These are phyloP conservation scores for Lithophane ornitopus DNA, from an alignment of 2,888 invertebrate genomes.

Conservation along the genomic window DNA sequence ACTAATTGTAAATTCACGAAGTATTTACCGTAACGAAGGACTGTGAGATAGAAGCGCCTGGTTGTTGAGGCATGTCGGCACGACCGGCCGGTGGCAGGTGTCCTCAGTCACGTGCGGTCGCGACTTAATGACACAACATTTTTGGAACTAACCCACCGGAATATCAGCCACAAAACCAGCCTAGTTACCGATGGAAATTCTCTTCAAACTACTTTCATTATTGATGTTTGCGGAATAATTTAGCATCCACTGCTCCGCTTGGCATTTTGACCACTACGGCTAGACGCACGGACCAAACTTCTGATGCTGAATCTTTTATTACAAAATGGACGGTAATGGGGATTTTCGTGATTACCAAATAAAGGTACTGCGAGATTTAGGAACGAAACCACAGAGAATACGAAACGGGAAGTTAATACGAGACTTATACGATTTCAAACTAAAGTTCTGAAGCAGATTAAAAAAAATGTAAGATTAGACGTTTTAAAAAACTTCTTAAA, in stretches of 20 bases:
- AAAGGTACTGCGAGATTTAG: conserved; percentile 53
- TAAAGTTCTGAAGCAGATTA: conserved; percentile 24
- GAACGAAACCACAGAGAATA: conserved; percentile 53
- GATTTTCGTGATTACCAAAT: conserved; percentile 63
- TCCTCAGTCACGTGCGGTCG: conserved; percentile 79
- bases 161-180: conserved; percentile 68
- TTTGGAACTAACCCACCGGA: conserved; percentile 70
- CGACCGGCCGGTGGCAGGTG: conserved; percentile 79
- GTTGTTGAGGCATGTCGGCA: conserved; percentile 77
- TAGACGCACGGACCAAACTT: conserved; percentile 60
- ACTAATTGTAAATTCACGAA: conserved; percentile 43
- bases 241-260: conserved; percentile 54
- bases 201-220: conserved; percentile 63
- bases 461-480: conserved; percentile 25
- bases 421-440: conserved; percentile 22
- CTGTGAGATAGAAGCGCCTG: conserved; percentile 65
- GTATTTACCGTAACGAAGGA: conserved; percentile 61
- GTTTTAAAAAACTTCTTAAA: conserved; percentile 37
- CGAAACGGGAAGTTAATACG: conserved; percentile 28
- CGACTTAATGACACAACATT: conserved; percentile 76
- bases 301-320: conserved; percentile 63
- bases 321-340: conserved; percentile 63
- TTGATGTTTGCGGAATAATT: conserved; percentile 67
- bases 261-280: conserved; percentile 65
- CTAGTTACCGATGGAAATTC: conserved; percentile 66